Percentiles rank a stretch among this genome's conserved stretches.
phyloP scores from a whole-genome alignment of 2,888 invertebrate species.

The Eupithecia pulchellata region DNA sequence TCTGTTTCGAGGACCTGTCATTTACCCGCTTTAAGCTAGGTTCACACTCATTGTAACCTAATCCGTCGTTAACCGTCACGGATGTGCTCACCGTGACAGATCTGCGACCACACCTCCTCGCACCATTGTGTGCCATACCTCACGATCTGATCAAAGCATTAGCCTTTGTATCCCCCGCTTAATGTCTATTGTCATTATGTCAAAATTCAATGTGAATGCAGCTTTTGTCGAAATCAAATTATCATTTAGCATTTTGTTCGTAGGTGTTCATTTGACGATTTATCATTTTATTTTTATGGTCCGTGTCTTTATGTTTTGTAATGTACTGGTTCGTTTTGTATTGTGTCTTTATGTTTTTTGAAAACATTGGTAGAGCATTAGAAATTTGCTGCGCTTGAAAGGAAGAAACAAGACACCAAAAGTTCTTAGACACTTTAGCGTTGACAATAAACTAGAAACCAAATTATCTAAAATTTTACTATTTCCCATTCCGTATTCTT shows the following conservation, averaged over 20 bases:
- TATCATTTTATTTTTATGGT: slow-evolving; percentile 31
- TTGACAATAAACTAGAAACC: no score
- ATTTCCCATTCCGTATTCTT: no score
- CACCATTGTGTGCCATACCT: slow-evolving; percentile 52
- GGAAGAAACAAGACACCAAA: background rate
- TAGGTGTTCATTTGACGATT: slow-evolving; percentile 26
- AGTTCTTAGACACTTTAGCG: background rate
- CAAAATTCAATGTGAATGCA: slow-evolving; percentile 44
- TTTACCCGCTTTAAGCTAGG: background rate
- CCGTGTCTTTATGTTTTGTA: slow-evolving; percentile 18
- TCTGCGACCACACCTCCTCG: slow-evolving; percentile 59
- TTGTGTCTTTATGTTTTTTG: slow-evolving; percentile 2
- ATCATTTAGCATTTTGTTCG: slow-evolving; percentile 40
- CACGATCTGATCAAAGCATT: slow-evolving; percentile 60
- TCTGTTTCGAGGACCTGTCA: slow-evolving; percentile 6
- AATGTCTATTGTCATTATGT: slow-evolving; percentile 65
- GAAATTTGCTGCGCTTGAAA: background rate
- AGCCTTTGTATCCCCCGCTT: slow-evolving; percentile 58
- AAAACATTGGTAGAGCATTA: slow-evolving; percentile 4
- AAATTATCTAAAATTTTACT: no score
- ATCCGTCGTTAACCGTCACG: slow-evolving; percentile 61
- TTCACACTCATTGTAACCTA: slow-evolving; percentile 9
- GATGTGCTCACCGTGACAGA: slow-evolving; percentile 58
- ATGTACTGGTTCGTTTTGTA: background rate
- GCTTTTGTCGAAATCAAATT: slow-evolving; percentile 44